Base-by-base conservation (phyloP, 2,888 invertebrate species). In the Pelosia muscerda region DNA sequence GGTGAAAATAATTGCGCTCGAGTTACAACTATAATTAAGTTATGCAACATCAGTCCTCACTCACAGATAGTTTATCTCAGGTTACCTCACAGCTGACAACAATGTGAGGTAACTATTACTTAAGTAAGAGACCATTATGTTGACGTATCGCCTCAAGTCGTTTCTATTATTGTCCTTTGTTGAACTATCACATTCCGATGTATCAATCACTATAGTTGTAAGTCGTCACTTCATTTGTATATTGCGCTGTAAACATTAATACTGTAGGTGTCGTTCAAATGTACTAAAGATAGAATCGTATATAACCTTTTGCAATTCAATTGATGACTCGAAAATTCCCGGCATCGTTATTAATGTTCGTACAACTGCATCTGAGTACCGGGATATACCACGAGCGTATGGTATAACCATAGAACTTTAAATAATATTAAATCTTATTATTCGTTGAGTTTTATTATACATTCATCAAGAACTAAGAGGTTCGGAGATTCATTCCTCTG, bases 181-280 rank as follows among this genome's bases (percentile, higher is more conserved):
- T 26, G 25, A 56, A 28, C 23, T 22, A 62, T 13, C 38, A 61
- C 62, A 53, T 31, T 53, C 23, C 22, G 23, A 53, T 62, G 19
- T 19, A 54, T 62, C 19, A 53, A 22, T 62, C 9, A 54, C 49
- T 42, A 2, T 5, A 2, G 19, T 28, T 22, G 19, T 22, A 53
- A 2, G 25, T 62, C 54, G 31, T 54, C n/a, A 62, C 22, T 23
- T 53, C 62, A 54, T 62, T 62, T 26, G 62, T 53, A 28, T 15
- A 15, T 53, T 13, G 26, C 22, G 26, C 26, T 26, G 22, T 49
- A 42, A 61, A 42, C 25, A 34, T 11, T 9, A 28, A 28, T 28
- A 28, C 28, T 38, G 15, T 38, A 15, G 31, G 31, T 38, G 15
- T 15, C 5, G 15, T 42, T 42, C 42, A 19, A 42, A 19, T 42